Conservation (phyloP, 2,888 invertebrate genomes). For the Dicyrtoma fusca region DNA sequence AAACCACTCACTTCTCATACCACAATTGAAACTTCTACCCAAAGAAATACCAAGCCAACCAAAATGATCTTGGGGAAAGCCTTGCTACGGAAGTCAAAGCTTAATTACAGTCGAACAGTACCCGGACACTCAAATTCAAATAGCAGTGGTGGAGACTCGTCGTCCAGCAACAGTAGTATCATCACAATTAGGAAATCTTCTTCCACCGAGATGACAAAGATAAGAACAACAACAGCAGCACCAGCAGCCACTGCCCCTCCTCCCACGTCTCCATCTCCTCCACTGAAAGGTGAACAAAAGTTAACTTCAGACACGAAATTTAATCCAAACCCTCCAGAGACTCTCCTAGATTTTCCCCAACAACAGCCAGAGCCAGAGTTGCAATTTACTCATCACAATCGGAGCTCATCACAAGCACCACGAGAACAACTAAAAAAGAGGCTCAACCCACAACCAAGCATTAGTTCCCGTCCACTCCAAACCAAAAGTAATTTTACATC, state of each 20-base stretch:
- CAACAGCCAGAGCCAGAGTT: neutral
- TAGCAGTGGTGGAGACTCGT: too few relatives aligned
- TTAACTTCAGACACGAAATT: slow-evolving; percentile 24
- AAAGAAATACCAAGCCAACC: neutral
- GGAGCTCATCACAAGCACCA: too few relatives aligned
- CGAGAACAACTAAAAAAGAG: too few relatives aligned
- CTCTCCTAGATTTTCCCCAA: neutral
- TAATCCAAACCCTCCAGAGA: slow-evolving; percentile 19
- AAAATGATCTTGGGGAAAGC: slow-evolving; percentile 15
- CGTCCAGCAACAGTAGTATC: too few relatives aligned
- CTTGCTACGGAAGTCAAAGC: too few relatives aligned
- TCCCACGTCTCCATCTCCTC: slow-evolving; percentile 6
- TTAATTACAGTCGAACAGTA: too few relatives aligned
- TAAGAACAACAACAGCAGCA: neutral
- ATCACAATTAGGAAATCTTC: too few relatives aligned
- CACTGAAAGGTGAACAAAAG: slow-evolving; percentile 11
- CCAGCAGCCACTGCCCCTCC: neutral
- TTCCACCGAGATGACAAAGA: neutral
- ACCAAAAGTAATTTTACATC: neutral
- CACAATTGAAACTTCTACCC: too few relatives aligned
- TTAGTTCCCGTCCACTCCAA: too few relatives aligned
- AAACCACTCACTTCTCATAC: neutral
- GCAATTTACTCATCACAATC: too few relatives aligned
- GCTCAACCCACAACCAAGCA: too few relatives aligned
- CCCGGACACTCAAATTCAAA: too few relatives aligned